phyloP scores from a whole-genome alignment of 2,888 invertebrate genomes.

The Biston betularia region DNA sequence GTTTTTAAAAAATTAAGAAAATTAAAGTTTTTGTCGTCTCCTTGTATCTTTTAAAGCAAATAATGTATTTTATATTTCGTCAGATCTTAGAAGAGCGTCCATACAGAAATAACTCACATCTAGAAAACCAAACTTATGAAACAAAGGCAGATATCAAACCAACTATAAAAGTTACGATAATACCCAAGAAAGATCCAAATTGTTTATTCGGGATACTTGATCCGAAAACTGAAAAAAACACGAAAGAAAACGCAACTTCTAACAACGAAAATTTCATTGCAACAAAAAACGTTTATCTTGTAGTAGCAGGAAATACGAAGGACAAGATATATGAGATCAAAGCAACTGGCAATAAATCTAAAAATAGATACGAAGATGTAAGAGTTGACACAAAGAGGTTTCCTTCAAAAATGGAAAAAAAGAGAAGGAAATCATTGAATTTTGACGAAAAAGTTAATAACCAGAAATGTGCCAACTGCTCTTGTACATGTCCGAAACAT shows the following conservation, averaged over 20 bases:
- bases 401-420: conserved; percentile 66
- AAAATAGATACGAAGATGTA: conserved; percentile 54
- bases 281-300: conserved; percentile 59
- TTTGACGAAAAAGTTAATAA: conserved; percentile 48
- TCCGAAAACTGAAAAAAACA: conserved; percentile 50
- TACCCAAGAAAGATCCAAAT: conserved; percentile 57
- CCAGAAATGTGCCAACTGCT: conserved; percentile 25
- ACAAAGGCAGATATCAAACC: conserved; percentile 51
- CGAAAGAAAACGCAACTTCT: conserved; percentile 57
- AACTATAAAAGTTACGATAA: conserved; percentile 66
- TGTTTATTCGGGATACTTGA: conserved; percentile 40
- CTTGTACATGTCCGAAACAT: conserved; percentile 8
- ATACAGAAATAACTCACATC: conserved; percentile 23
- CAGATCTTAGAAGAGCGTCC: conserved; percentile 57
- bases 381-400: conserved; percentile 40
- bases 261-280: conserved; percentile 61
- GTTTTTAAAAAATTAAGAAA: too few species aligned
- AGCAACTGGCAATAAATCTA: conserved; percentile 62
- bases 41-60: not conserved
- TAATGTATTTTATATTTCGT: conserved; percentile 6
- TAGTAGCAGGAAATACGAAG: conserved; percentile 57
- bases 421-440: conserved; percentile 47
- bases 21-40: too few species aligned
- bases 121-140: conserved; percentile 6
- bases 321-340: conserved; percentile 67